Base-by-base conservation (phyloP, 2,797 vertebrate genomes). In the Sciurus vulgaris region DNA sequence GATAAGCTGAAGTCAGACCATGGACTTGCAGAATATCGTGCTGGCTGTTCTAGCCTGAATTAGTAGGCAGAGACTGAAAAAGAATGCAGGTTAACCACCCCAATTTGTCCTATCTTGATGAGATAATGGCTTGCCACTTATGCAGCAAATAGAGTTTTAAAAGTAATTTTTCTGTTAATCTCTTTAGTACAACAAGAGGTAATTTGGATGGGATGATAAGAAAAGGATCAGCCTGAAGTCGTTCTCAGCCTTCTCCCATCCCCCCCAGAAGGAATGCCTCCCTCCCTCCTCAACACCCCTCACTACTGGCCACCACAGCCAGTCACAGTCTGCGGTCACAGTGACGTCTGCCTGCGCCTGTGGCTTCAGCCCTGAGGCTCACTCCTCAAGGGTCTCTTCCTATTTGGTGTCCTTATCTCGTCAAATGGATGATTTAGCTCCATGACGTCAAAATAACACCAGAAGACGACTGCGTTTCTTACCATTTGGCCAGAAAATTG, bases 101-200 rank as follows among this genome's bases (percentile, higher is more conserved):
- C 67, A 63, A 14, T 70, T 70, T 59, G 38, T 84, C 73, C 30
- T 56, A 28, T 83, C 35, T 70, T 89, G 65, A 35, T 83, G 70
- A 70, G 11, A 78, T 65, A 89, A 89, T 76, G 76, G 22, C 14
- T 81, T 95, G 73, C n/a, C 59, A 70, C 35, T 78, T 87, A 13
- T 79, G 33, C 30, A 78, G 51, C 51, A 65, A 22, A 41, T 13
- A 6, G 77, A 73, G 44, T 65, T 78, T 96, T 86, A 47, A 18
- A 89, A 89, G 20, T 82, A 89, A 30, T 61, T 94, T 86, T 95
- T 91, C 15, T 38, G 17, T 69, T 77, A 59, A 61, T 11, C 20
- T 93, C 33, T 38, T 81, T 4, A 61, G 3, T 22, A 51, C 1
- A 33, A 44, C 15, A 81, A 90, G 47, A 26, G 59, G 65, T 67